Percentiles rank a stretch among this genome's conserved stretches.
phyloP scores from a whole-genome alignment of 2,113 vertebrate species.

The Callorhinus ursinus region DNA sequence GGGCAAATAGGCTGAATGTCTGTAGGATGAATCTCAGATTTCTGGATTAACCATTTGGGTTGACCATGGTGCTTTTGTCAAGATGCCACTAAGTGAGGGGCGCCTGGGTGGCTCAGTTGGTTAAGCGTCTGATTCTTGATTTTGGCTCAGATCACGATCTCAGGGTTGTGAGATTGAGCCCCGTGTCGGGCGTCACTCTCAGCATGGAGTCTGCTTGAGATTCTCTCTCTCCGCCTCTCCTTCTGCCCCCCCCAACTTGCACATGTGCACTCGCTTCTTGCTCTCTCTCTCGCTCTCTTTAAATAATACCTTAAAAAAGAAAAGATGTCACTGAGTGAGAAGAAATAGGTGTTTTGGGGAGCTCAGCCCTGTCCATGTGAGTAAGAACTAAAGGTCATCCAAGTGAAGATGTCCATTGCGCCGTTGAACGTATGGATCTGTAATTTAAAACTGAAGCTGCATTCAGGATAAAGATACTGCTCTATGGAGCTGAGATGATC shows the following conservation, averaged over 20 bases:
- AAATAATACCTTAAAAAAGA: not conserved
- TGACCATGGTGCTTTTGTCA: not conserved
- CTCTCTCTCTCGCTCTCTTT: not conserved
- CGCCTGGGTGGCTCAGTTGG: not conserved
- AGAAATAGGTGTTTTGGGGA: not conserved
- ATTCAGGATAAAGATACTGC: not conserved
- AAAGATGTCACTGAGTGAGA: not conserved
- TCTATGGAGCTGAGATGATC: not conserved
- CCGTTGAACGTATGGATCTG: rapidly evolving
- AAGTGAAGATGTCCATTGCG: not conserved
- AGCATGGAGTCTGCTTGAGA: not conserved
- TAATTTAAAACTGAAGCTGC: not conserved
- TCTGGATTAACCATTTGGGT: not conserved
- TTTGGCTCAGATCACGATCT: not conserved
- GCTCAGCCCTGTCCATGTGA: not conserved
- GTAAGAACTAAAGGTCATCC: rapidly evolving
- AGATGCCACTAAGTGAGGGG: not conserved
- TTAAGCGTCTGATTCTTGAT: not conserved
- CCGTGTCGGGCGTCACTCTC: not conserved
- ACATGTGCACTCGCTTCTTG: not conserved
- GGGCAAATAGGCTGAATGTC: not conserved
- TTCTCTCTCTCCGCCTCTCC: not conserved
- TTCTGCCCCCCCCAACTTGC: not conserved
- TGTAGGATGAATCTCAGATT: not conserved
- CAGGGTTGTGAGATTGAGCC: not conserved